Conservation (phyloP, 92 coral and sea anemone genomes). For the Paramuricea clavata region DNA sequence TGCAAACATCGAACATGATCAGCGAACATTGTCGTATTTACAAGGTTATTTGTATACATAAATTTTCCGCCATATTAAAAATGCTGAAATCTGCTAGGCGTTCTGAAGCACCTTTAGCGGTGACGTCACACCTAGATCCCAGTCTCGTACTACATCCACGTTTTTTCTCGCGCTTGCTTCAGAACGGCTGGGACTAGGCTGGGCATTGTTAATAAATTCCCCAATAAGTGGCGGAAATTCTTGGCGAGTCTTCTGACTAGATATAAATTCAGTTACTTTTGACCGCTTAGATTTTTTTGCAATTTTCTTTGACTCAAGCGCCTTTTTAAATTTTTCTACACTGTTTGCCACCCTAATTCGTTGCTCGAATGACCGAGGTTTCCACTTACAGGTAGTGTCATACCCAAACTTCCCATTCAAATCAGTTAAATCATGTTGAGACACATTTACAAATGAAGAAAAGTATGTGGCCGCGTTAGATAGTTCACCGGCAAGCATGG, state of each 20-base stretch:
- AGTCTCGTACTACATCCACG: no score
- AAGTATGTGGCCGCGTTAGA: slow-evolving; percentile 30
- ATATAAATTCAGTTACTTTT: slow-evolving; percentile 11
- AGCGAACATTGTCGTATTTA: no score
- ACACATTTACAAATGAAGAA: slow-evolving; percentile 33
- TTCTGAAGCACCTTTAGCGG: no score
- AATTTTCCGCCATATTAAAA: no score
- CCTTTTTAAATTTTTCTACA: neutral
- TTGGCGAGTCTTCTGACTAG: neutral
- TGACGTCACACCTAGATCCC: no score
- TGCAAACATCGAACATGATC: no score
- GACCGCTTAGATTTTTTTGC: neutral
- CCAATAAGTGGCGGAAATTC: slow-evolving; percentile 22
- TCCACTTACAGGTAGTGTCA: slow-evolving; percentile 22
- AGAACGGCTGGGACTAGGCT: no score
- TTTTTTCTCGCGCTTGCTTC: no score
- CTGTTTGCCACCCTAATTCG: neutral
- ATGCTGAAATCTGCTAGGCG: no score
- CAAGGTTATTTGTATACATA: no score
- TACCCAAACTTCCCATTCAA: neutral
- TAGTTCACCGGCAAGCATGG: slow-evolving; percentile 13
- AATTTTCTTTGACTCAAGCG: neutral
- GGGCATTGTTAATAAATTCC: neutral
- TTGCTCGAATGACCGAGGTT: slow-evolving; percentile 21
- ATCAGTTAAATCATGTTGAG: neutral